Evolutionary conservation across 2,888 invertebrate genomes (phyloP).

Genomic region (Phyto melanocephala): DNA sequence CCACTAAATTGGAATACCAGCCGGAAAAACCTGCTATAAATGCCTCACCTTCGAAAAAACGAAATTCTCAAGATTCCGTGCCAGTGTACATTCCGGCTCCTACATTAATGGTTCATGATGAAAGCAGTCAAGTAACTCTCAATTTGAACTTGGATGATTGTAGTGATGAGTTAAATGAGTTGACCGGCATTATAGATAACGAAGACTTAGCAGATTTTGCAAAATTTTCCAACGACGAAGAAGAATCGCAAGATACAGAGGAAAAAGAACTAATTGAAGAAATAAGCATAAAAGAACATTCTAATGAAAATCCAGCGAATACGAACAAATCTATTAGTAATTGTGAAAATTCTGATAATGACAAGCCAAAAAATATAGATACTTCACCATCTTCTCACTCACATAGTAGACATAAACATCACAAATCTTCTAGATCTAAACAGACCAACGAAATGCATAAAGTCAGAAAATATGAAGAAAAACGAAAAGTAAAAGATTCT

Average conservation of each 20-base stretch:
- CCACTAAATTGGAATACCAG: slow-evolving; percentile 76
- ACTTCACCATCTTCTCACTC: slow-evolving; percentile 29
- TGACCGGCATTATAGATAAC: slow-evolving; percentile 68
- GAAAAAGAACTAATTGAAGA: slow-evolving; percentile 13
- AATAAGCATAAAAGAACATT: not conserved
- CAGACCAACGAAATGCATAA: slow-evolving; percentile 52
- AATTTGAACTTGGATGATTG: slow-evolving; percentile 68
- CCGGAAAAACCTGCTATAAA: slow-evolving; percentile 77
- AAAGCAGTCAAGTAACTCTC: slow-evolving; percentile 20
- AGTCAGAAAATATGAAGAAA: slow-evolving; percentile 58
- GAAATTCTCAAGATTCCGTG: slow-evolving; percentile 56
- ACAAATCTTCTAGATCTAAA: slow-evolving; percentile 56
- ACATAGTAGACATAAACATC: slow-evolving; percentile 42
- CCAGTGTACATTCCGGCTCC: slow-evolving; percentile 76
- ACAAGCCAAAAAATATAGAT: slow-evolving; percentile 34
- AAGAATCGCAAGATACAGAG: slow-evolving; percentile 11
- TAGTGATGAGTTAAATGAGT: slow-evolving; percentile 69
- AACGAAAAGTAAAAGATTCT: slow-evolving; percentile 41
- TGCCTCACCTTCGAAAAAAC: slow-evolving; percentile 69
- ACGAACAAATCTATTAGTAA: not conserved
- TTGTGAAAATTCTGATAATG: not conserved
- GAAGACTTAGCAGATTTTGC: slow-evolving; percentile 33
- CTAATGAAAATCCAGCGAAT: slow-evolving; percentile 1
- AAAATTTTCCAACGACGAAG: slow-evolving; percentile 35
- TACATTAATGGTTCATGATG: slow-evolving; percentile 15